A percentile compares a stretch with the other conserved stretches of the same genome.
Evolutionary conservation across 2,113 vertebrate species (phyloP).

Genomic region (Thalassarche chlororhynchos): DNA sequence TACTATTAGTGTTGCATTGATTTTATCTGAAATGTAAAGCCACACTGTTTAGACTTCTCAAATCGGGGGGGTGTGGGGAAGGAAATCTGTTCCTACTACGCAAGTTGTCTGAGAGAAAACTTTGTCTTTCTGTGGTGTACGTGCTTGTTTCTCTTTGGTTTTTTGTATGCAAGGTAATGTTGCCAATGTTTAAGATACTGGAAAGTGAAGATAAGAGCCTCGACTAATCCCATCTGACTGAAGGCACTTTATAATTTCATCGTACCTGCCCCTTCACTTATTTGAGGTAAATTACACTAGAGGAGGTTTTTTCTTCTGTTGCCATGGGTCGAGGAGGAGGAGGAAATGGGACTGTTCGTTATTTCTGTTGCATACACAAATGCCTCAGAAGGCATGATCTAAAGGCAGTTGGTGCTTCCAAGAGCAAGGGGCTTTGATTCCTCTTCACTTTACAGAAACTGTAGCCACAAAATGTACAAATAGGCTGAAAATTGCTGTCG

Average conservation of each 20-base stretch:
- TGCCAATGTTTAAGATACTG: neutral
- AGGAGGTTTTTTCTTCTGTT: neutral
- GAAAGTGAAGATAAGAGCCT: neutral
- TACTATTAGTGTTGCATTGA: neutral
- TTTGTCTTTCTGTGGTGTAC: neutral
- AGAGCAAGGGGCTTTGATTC: neutral
- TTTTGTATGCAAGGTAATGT: neutral
- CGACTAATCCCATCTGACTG: neutral
- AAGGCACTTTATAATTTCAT: neutral
- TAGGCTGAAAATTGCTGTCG: neutral
- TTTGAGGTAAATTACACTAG: neutral
- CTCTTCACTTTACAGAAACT: neutral
- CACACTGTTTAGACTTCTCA: neutral
- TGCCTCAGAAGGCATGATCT: neutral
- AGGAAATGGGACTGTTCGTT: rapidly evolving
- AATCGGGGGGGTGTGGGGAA: no score
- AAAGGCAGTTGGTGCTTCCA: neutral
- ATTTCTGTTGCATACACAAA: neutral
- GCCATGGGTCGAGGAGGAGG: neutral
- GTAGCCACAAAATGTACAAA: neutral
- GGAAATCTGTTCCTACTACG: neutral
- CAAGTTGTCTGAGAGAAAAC: neutral
- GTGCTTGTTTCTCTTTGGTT: neutral
- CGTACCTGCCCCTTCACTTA: neutral
- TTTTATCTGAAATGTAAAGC: neutral